Evolutionary conservation across 2,888 invertebrate species (phyloP).

Genomic region (Drosophila birchii): DNA sequence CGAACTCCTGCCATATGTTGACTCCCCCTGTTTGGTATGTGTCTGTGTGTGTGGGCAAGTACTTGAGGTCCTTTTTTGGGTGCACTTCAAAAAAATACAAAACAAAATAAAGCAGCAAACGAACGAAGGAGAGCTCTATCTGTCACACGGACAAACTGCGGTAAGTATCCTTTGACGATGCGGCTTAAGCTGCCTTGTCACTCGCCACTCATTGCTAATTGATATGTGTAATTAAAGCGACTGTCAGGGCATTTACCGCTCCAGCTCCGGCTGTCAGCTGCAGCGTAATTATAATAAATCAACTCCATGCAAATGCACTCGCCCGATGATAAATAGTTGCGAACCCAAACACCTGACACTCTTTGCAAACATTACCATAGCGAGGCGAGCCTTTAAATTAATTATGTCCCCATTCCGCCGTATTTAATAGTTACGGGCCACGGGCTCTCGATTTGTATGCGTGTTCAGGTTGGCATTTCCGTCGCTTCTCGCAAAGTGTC

Average conservation of each 20-base stretch:
- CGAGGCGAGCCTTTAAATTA: constrained; percentile 66
- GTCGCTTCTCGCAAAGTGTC: constrained; percentile 37
- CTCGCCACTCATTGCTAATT: constrained; percentile 40
- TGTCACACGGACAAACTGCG: constrained; percentile 7
- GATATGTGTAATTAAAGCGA: constrained; percentile 49
- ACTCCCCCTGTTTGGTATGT: background rate
- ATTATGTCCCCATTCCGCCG: constrained; percentile 60
- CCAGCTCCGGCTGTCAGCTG: constrained; percentile 64
- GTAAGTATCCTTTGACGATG: constrained; percentile 33
- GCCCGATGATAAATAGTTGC: constrained; percentile 64
- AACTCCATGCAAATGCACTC: constrained; percentile 53
- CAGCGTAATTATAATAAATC: constrained; percentile 76
- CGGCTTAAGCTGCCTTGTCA: constrained; percentile 34
- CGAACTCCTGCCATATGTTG: constrained; percentile 66
- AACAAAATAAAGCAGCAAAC: constrained; percentile 43
- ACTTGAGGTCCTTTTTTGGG: constrained; percentile 43
- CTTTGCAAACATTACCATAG: constrained; percentile 67
- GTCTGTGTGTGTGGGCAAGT: constrained; percentile 12
- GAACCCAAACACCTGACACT: constrained; percentile 68
- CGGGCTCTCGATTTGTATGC: constrained; percentile 15
- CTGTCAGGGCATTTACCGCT: constrained; percentile 48
- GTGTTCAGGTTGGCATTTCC: constrained; percentile 36
- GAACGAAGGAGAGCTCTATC: constrained; percentile 9
- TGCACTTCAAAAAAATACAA: constrained; percentile 45
- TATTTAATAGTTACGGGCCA: constrained; percentile 6